phyloP scores from a whole-genome alignment of 1,140 invertebrate species.

The Colletes latitarsis region DNA sequence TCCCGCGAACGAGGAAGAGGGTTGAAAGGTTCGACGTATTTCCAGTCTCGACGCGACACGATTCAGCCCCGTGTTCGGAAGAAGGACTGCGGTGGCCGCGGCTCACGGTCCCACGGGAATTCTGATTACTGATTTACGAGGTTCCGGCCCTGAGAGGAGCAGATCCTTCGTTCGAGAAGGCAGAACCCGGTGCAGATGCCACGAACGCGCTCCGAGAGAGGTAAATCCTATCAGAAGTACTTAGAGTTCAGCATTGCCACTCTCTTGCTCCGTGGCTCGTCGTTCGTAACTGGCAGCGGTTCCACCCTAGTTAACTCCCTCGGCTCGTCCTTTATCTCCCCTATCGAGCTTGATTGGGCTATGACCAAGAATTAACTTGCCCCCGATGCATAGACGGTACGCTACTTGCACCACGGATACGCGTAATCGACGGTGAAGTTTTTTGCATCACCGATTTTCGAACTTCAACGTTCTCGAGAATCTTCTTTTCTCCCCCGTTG shows the following conservation, averaged over 20 bases:
- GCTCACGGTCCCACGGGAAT: slow-evolving; percentile 60
- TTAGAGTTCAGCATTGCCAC: slow-evolving; percentile 74
- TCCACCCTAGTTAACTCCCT: slow-evolving; percentile 61
- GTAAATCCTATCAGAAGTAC: slow-evolving; percentile 79
- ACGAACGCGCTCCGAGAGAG: slow-evolving; percentile 53
- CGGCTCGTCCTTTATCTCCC: slow-evolving; percentile 42
- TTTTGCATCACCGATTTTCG: neutral
- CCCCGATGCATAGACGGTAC: neutral
- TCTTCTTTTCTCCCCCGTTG: too few species aligned
- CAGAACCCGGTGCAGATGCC: slow-evolving; percentile 59
- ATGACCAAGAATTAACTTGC: slow-evolving; percentile 52
- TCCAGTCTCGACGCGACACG: slow-evolving; percentile 21
- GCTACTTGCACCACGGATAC: neutral
- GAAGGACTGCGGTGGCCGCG: slow-evolving; percentile 25
- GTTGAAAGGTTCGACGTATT: slow-evolving; percentile 39
- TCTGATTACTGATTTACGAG: slow-evolving; percentile 79
- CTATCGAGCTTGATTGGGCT: slow-evolving; percentile 54
- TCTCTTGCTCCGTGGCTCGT: slow-evolving; percentile 58
- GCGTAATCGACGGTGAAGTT: slow-evolving; percentile 9
- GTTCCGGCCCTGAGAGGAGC: slow-evolving; percentile 65
- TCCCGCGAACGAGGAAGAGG: neutral
- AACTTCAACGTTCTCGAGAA: too few species aligned
- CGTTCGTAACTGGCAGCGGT: slow-evolving; percentile 61
- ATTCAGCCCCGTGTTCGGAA: slow-evolving; percentile 17
- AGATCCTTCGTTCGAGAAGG: slow-evolving; percentile 64